Base-by-base conservation (phyloP, 2,797 vertebrate species). In the Epinephelus coioides region DNA sequence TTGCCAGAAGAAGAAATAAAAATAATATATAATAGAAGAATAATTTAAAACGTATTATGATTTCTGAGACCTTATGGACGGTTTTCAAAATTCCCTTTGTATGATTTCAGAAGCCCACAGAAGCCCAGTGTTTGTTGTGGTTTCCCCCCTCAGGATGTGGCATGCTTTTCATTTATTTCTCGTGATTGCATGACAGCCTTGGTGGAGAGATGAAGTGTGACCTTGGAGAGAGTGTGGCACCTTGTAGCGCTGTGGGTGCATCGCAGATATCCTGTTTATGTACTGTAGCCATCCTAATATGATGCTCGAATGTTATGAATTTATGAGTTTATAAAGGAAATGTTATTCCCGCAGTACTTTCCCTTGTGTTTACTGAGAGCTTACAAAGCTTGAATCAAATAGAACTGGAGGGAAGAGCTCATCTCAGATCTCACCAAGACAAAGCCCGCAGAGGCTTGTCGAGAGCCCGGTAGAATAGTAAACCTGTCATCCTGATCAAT, bases 131-230 rank as follows among this genome's bases (percentile, higher is more conserved):
- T 81, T 86, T 86, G 78, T 78, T 79, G 76, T 79, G 73, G 47
- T 69, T 64, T 40, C 7, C 6, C 69, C 73, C 84, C 69, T 73
- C 75, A 76, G 82, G 85, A 87, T 74, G 76, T 73, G 62, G 76
- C 76, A 69, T 70, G 69, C 73, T 87, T 91, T 92, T 90, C 86
- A 92, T 91, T 91, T 89, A 85, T 93, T 89, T 89, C 85, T 77
- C 18, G 10, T 89, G 91, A 90, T 92, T 91, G 89, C 84, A 76
- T 87, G 87, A 78, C 88, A 89, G 90, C 79, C 77, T 85, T 83
- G 80, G 85, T 84, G 77, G 56, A 82, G 87, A 87, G 86, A 87
- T 86, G 89, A 78, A 82, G 73, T 65, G 79, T 89, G 91, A 91
- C 89, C 91, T 92, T 90, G 89, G 83, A 90, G 86, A 87, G 79